Percentiles rank a stretch among this genome's conserved stretches.
Evolutionary conservation across 2,797 vertebrate genomes (phyloP).

Genomic region (Simalia tracyae): DNA sequence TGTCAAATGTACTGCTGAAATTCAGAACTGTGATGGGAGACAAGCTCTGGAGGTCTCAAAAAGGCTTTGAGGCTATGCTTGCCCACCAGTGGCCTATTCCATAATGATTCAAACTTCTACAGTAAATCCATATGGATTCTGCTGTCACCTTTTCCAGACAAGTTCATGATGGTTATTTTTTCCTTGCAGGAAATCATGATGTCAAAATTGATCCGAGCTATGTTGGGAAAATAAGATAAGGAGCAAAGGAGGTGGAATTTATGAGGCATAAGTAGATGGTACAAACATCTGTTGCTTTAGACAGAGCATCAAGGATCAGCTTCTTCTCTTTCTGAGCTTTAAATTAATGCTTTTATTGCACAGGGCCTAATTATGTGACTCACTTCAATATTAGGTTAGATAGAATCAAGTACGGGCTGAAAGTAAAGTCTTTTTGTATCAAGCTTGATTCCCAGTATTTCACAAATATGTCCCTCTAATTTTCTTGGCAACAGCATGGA

Average conservation of each 20-base stretch:
- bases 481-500: too few relatives aligned
- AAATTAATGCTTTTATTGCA: too few relatives aligned
- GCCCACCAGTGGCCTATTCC: not conserved
- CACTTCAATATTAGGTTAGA: too few relatives aligned
- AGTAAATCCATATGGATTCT: not conserved
- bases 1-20: not conserved
- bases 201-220: not conserved
- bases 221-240: not conserved
- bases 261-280: too few relatives aligned
- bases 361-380: too few relatives aligned
- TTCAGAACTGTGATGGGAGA: not conserved
- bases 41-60: not conserved
- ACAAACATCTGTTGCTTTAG: too few relatives aligned
- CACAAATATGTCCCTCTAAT: too few relatives aligned
- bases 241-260: not conserved
- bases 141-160: not conserved
- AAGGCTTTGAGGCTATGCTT: not conserved
- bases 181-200: not conserved
- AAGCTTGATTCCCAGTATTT: too few relatives aligned
- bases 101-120: not conserved
- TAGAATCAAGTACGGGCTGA: too few relatives aligned
- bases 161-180: not conserved
- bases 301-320: too few relatives aligned
- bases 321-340: too few relatives aligned
- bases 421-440: too few relatives aligned